Percentiles rank a stretch among this genome's conserved stretches.
phyloP scores from a whole-genome alignment of 2,888 invertebrate species.

The Phlogophora meticulosa region DNA sequence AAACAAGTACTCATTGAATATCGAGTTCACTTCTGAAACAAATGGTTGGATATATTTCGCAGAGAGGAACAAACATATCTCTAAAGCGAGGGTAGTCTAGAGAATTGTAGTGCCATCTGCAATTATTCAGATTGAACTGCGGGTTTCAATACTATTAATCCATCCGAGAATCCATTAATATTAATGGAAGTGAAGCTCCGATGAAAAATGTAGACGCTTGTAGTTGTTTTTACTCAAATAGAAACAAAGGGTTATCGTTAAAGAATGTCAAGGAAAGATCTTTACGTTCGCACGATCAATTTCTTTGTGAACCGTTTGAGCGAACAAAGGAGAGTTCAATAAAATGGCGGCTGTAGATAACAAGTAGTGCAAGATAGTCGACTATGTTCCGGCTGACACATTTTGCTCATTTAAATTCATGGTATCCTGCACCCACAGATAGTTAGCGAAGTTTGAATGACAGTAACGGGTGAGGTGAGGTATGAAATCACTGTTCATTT shows the following conservation, averaged over 20 bases:
- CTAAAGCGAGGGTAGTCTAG: constrained; percentile 39
- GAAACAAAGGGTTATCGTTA: constrained; percentile 51
- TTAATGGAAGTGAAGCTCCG: constrained; percentile 71
- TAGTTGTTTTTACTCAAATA: constrained; percentile 60
- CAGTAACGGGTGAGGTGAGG: constrained; percentile 70
- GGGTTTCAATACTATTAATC: constrained; percentile 86
- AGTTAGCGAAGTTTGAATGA: constrained; percentile 73
- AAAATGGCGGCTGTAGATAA: constrained; percentile 15
- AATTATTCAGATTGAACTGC: constrained; percentile 85
- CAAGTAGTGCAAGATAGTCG: constrained; percentile 39
- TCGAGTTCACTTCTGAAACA: constrained; percentile 47
- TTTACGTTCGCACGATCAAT: constrained; percentile 22
- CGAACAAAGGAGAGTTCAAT: constrained; percentile 20
- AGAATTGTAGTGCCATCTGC: constrained; percentile 70
- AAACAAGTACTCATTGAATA: constrained; percentile 28
- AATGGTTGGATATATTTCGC: constrained; percentile 45
- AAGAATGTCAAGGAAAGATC: constrained; percentile 25
- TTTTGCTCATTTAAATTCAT: constrained; percentile 62
- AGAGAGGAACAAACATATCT: constrained; percentile 50
- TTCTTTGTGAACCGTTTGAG: constrained; percentile 30
- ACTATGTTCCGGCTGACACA: constrained; percentile 50
- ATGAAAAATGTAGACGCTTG: constrained; percentile 74
- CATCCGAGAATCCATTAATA: constrained; percentile 75
- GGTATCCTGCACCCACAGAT: constrained; percentile 65
- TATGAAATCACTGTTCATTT: constrained; percentile 75